Evolutionary conservation across 2,113 vertebrate genomes (phyloP), one percentile per base, ranked within the genome.

Genomic region (Gorsachius goisagi): DNA sequence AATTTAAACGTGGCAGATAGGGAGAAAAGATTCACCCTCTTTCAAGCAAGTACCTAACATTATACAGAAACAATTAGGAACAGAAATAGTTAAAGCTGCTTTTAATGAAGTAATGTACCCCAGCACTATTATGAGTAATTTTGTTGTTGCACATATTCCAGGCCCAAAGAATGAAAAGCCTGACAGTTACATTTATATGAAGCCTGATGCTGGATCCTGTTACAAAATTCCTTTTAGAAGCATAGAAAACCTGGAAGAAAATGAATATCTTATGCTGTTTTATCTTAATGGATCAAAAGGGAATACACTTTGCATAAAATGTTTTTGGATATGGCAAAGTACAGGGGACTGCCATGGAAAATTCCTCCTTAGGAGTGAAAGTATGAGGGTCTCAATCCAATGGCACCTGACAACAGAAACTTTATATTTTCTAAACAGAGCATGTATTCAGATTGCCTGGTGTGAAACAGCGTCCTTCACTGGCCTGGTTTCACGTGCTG

Each of bases 31-130:
- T 69, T 66, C 8, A n/a, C 91, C 30, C 60, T 82, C 59, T 69
- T 37, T 50, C 69, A 90, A 59, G 16, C 49, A 78, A 94, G 71
- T 73, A 96, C 35, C n/a, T 12, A 55, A 44, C 20, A 74, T 82
- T 92, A 83, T 16, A 45, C 30, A 72, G 91, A 93, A 97, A 89
- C 24, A 86, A 92, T 72, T 93, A 85, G 68, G 50, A 83, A 35
- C 12, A 87, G 67, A 97, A 97, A 97, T 88, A 93, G 93, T 97
- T 97, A 98, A 98, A 95, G 59, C 37, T 94, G 45, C 72, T 93
- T 97, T 97, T 97, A 67, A 79, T 81, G 91, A 95, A 94, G 76
- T 90, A 97, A 95, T 93, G 62, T 92, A 75, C 60, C 58, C 49
- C 84, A 94, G 33, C 11, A 64, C 74, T 95, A 82, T 97, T 96